Evolutionary conservation across 2,113 vertebrate genomes (phyloP).

Genomic region (Corvus moneduloides): DNA sequence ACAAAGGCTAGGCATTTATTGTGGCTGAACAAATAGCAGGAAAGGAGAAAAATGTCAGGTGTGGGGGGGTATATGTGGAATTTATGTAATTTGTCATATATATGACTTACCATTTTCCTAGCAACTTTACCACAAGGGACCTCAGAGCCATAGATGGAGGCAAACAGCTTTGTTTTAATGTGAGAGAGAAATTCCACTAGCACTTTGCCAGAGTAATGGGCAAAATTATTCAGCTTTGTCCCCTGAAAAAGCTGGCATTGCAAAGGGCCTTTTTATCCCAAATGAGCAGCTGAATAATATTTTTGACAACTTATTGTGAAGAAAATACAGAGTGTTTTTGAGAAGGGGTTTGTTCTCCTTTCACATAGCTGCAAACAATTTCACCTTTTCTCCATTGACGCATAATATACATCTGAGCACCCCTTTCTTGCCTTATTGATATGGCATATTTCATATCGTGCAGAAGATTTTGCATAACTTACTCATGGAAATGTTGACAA

Average conservation of each 20-base stretch:
- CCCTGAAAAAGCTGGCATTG: background rate
- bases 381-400: background rate
- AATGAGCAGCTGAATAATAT: background rate
- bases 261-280: background rate
- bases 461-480: constrained; percentile 11
- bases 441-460: background rate
- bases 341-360: background rate
- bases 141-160: background rate
- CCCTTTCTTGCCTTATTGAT: background rate
- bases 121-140: background rate
- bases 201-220: background rate
- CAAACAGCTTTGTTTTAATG: constrained; percentile 1
- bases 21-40: background rate
- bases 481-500: background rate
- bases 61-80: background rate
- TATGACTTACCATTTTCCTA: background rate
- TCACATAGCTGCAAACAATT: background rate
- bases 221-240: background rate
- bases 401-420: background rate
- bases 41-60: background rate
- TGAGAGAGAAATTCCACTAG: background rate
- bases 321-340: background rate
- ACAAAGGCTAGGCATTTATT: background rate
- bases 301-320: background rate
- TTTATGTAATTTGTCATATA: background rate